A percentile compares a stretch with the other conserved stretches of the same genome.
Evolutionary conservation across 1,140 invertebrate genomes (phyloP).

Genomic region (Chelonus insularis): DNA sequence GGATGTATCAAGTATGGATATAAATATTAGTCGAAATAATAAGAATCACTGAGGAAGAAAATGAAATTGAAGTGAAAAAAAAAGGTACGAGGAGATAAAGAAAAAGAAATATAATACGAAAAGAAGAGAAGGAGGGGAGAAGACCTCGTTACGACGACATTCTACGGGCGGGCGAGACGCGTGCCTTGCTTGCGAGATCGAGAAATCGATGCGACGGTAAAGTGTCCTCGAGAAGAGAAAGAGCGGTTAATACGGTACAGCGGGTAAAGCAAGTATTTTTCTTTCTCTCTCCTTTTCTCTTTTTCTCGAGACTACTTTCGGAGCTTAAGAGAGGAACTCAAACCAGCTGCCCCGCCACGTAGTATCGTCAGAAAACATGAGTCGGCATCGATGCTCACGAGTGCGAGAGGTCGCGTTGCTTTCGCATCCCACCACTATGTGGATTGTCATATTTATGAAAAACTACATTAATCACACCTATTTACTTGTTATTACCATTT

Average conservation of each 20-base stretch:
- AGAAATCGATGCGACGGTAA: slow-evolving; percentile 41
- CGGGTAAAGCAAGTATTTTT: neutral
- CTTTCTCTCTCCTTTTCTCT: neutral
- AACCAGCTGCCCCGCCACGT: neutral
- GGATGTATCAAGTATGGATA: too few relatives aligned
- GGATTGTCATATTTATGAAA: neutral
- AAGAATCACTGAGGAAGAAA: neutral
- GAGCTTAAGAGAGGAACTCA: neutral
- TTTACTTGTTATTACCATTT: neutral
- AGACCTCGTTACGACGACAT: slow-evolving; percentile 59
- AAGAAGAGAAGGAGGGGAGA: slow-evolving; percentile 27
- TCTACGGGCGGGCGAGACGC: slow-evolving; percentile 53
- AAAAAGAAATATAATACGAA: slow-evolving; percentile 3
- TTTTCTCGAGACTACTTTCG: neutral
- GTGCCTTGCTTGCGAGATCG: slow-evolving; percentile 59
- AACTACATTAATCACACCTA: neutral
- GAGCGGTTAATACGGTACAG: slow-evolving; percentile 15
- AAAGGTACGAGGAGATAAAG: neutral
- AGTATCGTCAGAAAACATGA: slow-evolving; percentile 25
- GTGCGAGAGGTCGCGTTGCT: slow-evolving; percentile 3
- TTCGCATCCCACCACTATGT: neutral
- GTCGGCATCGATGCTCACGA: slow-evolving; percentile 13
- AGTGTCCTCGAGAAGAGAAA: slow-evolving; percentile 31
- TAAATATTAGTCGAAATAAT: neutral
- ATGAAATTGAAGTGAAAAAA: neutral